Evolutionary conservation across 2,113 vertebrate species (phyloP).

Genomic region (Nasalis larvatus): DNA sequence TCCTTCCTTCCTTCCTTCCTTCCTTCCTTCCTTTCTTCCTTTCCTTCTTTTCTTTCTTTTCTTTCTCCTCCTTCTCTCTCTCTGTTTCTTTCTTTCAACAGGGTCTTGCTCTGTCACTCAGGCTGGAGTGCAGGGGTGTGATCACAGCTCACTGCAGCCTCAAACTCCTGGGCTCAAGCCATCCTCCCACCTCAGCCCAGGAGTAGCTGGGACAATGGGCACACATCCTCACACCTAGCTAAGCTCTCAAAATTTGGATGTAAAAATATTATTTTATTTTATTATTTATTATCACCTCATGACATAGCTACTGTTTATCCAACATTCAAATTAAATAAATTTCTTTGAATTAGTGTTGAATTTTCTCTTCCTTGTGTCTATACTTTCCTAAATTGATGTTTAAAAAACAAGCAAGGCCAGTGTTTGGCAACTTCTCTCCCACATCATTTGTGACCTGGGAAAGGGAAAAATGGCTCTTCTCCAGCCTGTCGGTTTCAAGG

Average conservation of each 20-base stretch:
- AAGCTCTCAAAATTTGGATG: conserved; percentile 6
- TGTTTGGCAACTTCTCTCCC: background rate
- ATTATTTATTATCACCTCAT: background rate
- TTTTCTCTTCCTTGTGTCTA: background rate
- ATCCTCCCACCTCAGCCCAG: too few relatives aligned
- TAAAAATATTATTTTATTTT: background rate
- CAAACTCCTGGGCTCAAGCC: too few relatives aligned
- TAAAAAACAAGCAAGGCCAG: background rate
- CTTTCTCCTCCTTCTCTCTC: too few relatives aligned
- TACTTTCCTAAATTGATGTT: background rate
- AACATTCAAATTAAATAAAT: background rate
- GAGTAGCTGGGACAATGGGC: too few relatives aligned
- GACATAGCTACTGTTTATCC: background rate
- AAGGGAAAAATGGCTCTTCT: background rate
- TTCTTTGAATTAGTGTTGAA: background rate
- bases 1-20: fast-evolving
- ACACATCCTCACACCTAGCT: too few relatives aligned
- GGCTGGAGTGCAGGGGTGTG: too few relatives aligned
- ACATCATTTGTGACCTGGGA: background rate
- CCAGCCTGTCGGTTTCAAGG: background rate
- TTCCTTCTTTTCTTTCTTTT: too few relatives aligned
- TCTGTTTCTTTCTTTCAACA: too few relatives aligned
- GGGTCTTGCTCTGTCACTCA: too few relatives aligned
- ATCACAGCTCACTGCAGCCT: too few relatives aligned
- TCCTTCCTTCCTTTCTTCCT: too few relatives aligned